phyloP scores from a whole-genome alignment of 2,797 vertebrate genomes.

The Coregonus ussuriensis region DNA sequence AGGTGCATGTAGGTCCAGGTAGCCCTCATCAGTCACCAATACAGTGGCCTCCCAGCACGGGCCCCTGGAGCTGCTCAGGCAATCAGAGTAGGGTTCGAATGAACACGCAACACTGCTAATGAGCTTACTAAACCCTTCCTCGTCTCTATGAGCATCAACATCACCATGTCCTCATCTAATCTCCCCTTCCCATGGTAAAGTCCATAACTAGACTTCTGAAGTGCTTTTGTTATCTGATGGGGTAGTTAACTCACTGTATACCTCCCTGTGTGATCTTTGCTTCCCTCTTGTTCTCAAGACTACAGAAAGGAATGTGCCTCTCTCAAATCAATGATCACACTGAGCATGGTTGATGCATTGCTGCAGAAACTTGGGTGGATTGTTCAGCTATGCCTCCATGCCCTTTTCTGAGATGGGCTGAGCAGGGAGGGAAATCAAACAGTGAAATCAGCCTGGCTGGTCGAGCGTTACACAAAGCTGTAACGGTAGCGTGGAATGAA shows the following conservation, averaged over 20 bases:
- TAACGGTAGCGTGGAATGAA: constrained; percentile 40
- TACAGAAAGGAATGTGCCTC: background rate
- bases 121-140: constrained; percentile 13
- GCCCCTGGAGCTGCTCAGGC: constrained; percentile 7
- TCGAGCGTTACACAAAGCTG: constrained; percentile 38
- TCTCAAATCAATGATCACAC: constrained; percentile 25
- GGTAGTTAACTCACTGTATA: background rate
- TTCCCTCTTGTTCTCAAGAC: background rate
- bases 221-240: background rate
- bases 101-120: background rate
- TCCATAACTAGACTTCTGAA: background rate
- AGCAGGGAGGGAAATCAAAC: constrained; percentile 36
- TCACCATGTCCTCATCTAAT: constrained; percentile 21
- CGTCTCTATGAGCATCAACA: constrained; percentile 23
- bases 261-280: background rate
- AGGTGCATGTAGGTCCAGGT: constrained; percentile 58
- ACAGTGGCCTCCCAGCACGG: background rate
- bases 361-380: constrained; percentile 3
- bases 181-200: background rate
- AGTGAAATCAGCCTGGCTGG: constrained; percentile 29
- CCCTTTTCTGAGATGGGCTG: constrained; percentile 46
- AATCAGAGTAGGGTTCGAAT: constrained; percentile 14
- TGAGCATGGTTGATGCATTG: constrained; percentile 15
- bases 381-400: constrained; percentile 26
- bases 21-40: constrained; percentile 32